Conservation (phyloP, 2,113 vertebrate species). For the Alectura lathami region DNA sequence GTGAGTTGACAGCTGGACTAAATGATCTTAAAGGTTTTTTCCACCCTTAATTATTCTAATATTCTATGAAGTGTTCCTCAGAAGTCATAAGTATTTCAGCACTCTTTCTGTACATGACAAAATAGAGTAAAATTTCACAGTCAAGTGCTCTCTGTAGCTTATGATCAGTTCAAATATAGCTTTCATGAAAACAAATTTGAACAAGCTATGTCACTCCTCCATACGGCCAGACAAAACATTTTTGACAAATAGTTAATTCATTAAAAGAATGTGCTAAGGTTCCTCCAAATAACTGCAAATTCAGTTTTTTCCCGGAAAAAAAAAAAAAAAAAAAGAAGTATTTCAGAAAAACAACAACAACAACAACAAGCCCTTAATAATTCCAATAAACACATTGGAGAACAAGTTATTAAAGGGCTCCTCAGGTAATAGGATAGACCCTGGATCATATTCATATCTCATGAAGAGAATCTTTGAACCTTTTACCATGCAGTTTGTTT, state of each 20-base stretch:
- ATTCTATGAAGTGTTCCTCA: constrained; percentile 42
- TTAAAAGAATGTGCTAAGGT: background rate
- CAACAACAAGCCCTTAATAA: background rate
- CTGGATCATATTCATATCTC: background rate
- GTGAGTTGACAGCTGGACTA: too few relatives aligned
- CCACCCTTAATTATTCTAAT: too few relatives aligned
- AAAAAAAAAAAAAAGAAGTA: background rate
- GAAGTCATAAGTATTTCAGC: constrained; percentile 49
- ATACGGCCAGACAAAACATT: background rate
- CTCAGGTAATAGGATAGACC: background rate
- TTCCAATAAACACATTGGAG: background rate
- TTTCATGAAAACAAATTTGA: background rate
- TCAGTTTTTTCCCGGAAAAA: background rate
- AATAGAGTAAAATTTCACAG: background rate
- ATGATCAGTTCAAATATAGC: background rate
- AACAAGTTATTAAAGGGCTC: background rate
- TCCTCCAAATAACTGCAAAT: background rate
- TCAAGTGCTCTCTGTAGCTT: background rate
- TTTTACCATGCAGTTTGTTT: background rate
- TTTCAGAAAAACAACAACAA: background rate
- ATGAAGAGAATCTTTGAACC: background rate
- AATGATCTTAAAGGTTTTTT: too few relatives aligned
- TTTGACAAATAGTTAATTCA: background rate
- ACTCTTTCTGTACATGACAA: background rate
- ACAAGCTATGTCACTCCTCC: background rate